Conservation (phyloP, 2,888 invertebrate genomes). For the Pharmacophagus antenor region DNA sequence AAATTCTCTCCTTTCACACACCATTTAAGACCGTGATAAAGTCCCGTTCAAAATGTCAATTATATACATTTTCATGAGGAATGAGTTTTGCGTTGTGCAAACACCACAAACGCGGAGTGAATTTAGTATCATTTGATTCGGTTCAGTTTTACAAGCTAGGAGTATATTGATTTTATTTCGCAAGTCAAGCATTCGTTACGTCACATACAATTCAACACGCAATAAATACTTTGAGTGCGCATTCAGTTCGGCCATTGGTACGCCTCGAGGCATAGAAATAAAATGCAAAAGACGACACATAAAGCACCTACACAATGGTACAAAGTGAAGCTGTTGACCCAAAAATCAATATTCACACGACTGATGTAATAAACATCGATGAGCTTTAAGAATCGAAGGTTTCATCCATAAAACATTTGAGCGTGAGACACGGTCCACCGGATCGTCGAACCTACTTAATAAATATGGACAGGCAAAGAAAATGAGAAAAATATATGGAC, state of each 20-base stretch:
- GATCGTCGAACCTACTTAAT: conserved; percentile 36
- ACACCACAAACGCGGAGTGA: conserved; percentile 17
- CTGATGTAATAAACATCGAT: conserved; percentile 66
- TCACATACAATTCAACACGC: conserved; percentile 28
- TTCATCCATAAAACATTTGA: conserved; percentile 68
- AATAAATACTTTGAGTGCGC: conserved; percentile 32
- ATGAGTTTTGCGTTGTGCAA: conserved; percentile 20
- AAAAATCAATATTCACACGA: conserved; percentile 77
- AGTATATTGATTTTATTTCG: conserved; percentile 21
- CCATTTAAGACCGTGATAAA: conserved; percentile 7
- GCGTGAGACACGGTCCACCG: conserved; percentile 45
- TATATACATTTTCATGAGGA: conserved; percentile 25
- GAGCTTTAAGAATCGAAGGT: conserved; percentile 71
- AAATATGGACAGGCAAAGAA: conserved; percentile 27
- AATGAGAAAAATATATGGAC: neutral
- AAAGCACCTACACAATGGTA: conserved; percentile 50
- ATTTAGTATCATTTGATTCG: conserved; percentile 9
- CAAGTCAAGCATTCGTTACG: conserved; percentile 24
- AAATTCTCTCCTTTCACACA: conserved; percentile 7
- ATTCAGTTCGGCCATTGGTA: conserved; percentile 48
- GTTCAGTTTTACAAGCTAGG: conserved; percentile 27
- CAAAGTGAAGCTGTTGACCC: conserved; percentile 70
- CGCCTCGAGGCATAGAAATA: conserved; percentile 48
- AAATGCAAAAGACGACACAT: conserved; percentile 45
- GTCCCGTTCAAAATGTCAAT: conserved; percentile 20